Conservation (phyloP, 2,797 vertebrate genomes). For the Karalla daura region DNA sequence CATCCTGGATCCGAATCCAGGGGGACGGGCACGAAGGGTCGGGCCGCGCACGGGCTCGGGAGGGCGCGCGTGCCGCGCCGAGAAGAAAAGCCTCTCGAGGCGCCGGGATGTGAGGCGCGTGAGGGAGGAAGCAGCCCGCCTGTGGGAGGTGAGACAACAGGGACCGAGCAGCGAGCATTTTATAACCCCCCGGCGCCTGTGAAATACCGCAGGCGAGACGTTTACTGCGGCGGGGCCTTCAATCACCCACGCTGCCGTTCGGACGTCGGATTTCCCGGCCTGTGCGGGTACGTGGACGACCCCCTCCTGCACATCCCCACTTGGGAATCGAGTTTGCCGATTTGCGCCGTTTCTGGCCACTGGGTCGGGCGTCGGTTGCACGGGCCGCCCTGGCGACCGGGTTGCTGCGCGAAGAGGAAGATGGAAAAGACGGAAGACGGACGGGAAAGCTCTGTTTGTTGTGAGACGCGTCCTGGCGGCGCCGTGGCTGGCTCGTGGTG, state of each 20-base stretch:
- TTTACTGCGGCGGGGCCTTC: constrained; percentile 70
- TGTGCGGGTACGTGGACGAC: constrained; percentile 37
- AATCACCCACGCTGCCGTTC: constrained; percentile 68
- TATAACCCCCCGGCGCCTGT: constrained; percentile 62
- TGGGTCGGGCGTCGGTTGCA: constrained; percentile 50
- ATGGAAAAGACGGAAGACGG: no score
- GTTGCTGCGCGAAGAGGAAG: constrained; percentile 26
- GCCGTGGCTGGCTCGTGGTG: constrained; percentile 16
- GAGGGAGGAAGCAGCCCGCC: constrained; percentile 55
- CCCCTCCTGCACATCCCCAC: constrained; percentile 41
- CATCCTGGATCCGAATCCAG: no score
- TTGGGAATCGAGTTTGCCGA: constrained; percentile 54
- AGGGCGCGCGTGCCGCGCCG: no score
- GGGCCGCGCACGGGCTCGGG: no score
- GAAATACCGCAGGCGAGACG: constrained; percentile 70
- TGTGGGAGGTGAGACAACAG: constrained; percentile 74
- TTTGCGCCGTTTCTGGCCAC: constrained; percentile 48
- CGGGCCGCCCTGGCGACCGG: constrained; percentile 25
- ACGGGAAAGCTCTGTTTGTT: constrained; percentile 32
- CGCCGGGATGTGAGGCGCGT: constrained; percentile 25
- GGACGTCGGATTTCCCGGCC: constrained; percentile 69
- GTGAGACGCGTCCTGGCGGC: constrained; percentile 27
- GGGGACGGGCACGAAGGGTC: no score
- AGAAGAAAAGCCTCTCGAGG: constrained; percentile 21
- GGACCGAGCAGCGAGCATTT: constrained; percentile 66